Evolutionary conservation across 37 sponge, comb jelly and placozoan species (phyloP), one percentile per base, ranked within the genome.

Genomic region (Mnemiopsis leidyi): DNA sequence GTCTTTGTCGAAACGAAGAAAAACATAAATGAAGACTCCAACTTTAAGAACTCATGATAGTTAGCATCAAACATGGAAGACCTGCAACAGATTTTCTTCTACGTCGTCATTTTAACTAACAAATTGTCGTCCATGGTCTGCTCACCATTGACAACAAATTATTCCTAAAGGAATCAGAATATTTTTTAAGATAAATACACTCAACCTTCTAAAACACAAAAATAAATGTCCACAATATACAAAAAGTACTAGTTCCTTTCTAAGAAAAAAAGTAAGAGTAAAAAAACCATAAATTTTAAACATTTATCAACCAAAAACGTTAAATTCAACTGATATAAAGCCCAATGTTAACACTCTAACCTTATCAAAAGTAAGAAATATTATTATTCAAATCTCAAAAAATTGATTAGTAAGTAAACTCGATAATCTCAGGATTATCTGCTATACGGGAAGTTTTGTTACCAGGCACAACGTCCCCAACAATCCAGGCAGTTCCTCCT

Each of bases 391-490:
- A 48, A n/a, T 18, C 5, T 48, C 61, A 48, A 5, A 18, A 18
- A 48, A 48, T n/a, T 36, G 35, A 16, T 39, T 39, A 39, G 48
- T 85, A 85, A 40, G 90, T 36, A 13, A 85, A 7, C 25, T 85
- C 90, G 23, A 85, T 85, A 25, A 85, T 38, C 26, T 76, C 69
- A 13, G 69, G 71, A 34, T 92, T 69, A 33, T 39, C 93, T n/a
- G 20, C 38, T 26, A 76, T 76, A 25, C 24, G 76, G 0, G 83
- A 25, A 1, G 93, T 36, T 20, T 39, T 38, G 67, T 24, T 71
- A 94, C 97, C 97, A 69, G 94, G 34, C 36, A 96, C 76, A 38
- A 98, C 97, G 38, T 97, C 97, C 69, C 99, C 99, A 93, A 98
- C 94, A 32, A 96, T 95, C 99, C 99, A 98, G 9, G 95, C 95